Conservation (phyloP, 92 coral and sea anemone genomes). For the Actinostola sp. region DNA sequence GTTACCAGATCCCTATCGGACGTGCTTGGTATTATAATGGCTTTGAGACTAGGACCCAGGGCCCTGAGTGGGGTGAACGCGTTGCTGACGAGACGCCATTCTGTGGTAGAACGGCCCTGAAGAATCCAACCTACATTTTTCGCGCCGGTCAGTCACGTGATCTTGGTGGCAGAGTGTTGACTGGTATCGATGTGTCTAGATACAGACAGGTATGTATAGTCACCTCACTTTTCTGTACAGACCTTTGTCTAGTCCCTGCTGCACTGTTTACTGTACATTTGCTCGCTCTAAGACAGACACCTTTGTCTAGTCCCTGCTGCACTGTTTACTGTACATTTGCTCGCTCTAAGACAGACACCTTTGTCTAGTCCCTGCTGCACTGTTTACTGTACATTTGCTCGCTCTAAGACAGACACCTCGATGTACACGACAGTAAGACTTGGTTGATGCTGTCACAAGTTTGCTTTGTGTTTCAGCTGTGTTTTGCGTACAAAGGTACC, state of each 20-base stretch:
- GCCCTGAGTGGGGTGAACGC: slow-evolving; percentile 70
- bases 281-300: too few species aligned
- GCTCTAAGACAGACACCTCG: too few species aligned
- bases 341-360: too few species aligned
- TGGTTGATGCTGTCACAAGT: too few species aligned
- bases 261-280: too few species aligned
- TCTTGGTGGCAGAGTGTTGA: slow-evolving; percentile 49
- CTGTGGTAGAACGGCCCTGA: slow-evolving; percentile 73
- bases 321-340: too few species aligned
- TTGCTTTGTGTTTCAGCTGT: slow-evolving; percentile 53
- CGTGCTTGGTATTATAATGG: slow-evolving; percentile 85
- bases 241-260: too few species aligned
- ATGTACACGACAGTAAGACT: too few species aligned
- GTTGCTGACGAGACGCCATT: slow-evolving; percentile 61
- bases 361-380: too few species aligned
- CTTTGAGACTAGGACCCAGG: slow-evolving; percentile 51
- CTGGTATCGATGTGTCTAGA: slow-evolving; percentile 62
- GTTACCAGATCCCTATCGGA: slow-evolving; percentile 55
- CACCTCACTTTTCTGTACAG: too few species aligned
- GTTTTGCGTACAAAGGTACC: slow-evolving; percentile 77
- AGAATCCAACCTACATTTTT: slow-evolving; percentile 63
- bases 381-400: too few species aligned
- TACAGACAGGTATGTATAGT: slow-evolving; percentile 76
- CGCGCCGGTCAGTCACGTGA: slow-evolving; percentile 60
- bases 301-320: too few species aligned